Percentiles rank a stretch among this genome's conserved stretches.
These are phyloP conservation scores for Drosophila infuscata DNA, from an alignment of 2,888 invertebrate species.

Conservation along the genomic window DNA sequence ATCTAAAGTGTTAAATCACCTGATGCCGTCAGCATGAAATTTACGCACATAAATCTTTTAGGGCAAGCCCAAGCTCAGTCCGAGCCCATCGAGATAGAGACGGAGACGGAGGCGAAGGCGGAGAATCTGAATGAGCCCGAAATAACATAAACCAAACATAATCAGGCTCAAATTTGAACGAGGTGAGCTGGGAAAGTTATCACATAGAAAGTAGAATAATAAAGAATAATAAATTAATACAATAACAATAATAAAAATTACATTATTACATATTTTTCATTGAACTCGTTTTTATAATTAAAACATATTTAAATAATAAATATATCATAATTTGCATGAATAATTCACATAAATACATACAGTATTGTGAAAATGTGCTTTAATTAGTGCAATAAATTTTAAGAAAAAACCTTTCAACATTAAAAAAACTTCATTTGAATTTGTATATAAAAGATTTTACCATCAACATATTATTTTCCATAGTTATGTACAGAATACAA, in stretches of 20 bases:
- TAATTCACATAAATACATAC: too few relatives aligned
- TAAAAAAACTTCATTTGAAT: background rate
- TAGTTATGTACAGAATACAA: too few relatives aligned
- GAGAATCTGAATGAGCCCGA: constrained; percentile 44
- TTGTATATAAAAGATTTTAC: too few relatives aligned
- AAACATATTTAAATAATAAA: background rate
- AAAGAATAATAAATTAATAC: background rate
- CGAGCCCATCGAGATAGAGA: constrained; percentile 12
- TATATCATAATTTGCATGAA: too few relatives aligned
- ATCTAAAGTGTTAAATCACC: constrained; percentile 85
- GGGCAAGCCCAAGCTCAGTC: constrained; percentile 54
- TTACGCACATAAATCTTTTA: constrained; percentile 81
- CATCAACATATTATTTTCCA: too few relatives aligned
- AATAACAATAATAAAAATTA: background rate
- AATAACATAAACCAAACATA: constrained; percentile 80
- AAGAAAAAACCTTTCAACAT: background rate
- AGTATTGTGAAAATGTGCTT: too few relatives aligned
- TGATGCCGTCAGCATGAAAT: constrained; percentile 84
- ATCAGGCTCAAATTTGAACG: constrained; percentile 55
- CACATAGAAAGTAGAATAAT: too few relatives aligned
- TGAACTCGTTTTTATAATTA: background rate
- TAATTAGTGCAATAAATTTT: too few relatives aligned
- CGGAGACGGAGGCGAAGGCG: constrained; percentile 12
- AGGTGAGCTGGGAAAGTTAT: constrained; percentile 27
- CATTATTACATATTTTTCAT: background rate